These are phyloP conservation scores for Oscheius sp. DNA, from an alignment of 2,888 invertebrate genomes.

Conservation along the genomic window DNA sequence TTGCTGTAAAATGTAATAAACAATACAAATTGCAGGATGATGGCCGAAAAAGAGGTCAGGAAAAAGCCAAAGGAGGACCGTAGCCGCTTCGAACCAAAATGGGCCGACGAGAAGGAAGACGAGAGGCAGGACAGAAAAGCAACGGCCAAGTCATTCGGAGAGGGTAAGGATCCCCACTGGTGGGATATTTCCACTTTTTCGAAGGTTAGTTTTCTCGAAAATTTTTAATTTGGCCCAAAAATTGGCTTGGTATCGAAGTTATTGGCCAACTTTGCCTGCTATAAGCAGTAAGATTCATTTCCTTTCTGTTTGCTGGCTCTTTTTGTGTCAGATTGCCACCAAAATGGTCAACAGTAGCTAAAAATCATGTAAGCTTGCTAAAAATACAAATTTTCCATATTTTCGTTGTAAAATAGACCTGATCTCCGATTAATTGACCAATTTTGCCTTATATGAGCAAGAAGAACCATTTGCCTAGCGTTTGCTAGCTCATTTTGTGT, in stretches of 20 bases:
- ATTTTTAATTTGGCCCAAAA: neutral
- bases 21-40: neutral
- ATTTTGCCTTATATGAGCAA: neutral
- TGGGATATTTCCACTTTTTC: conserved; percentile 80
- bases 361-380: too few species aligned
- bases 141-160: conserved; percentile 54
- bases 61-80: conserved; percentile 37
- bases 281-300: too few species aligned
- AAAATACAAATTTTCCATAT: too few species aligned
- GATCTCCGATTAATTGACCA: too few species aligned
- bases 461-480: neutral
- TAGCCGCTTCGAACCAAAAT: conserved; percentile 49
- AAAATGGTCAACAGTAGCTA: too few species aligned
- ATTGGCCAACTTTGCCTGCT: neutral
- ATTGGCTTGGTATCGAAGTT: too few species aligned
- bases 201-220: conserved; percentile 75
- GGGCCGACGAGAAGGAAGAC: conserved; percentile 49
- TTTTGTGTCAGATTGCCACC: too few species aligned
- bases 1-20: too few species aligned
- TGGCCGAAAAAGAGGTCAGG: neutral
- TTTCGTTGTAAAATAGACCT: neutral
- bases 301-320: too few species aligned
- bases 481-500: too few species aligned
- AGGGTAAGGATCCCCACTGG: conserved; percentile 73
- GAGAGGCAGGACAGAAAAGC: conserved; percentile 46